These are phyloP conservation scores for Rhyacophila brunnea DNA, from an alignment of 1,140 invertebrate genomes.

Conservation along the genomic window DNA sequence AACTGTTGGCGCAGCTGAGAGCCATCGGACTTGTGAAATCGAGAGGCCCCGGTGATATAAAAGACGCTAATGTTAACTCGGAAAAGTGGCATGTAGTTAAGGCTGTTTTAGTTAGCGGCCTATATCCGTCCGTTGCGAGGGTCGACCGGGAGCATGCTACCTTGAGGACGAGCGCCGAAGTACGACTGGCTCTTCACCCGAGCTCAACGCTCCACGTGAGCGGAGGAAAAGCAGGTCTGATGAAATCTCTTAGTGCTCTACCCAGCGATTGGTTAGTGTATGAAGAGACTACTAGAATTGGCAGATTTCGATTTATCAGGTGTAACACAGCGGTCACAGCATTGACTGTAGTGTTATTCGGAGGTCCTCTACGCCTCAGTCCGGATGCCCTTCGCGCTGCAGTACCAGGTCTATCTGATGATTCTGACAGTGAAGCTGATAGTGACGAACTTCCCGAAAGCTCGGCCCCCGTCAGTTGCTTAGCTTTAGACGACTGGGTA, in stretches of 20 bases:
- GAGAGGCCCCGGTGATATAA: constrained; percentile 71
- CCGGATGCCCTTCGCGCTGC: constrained; percentile 44
- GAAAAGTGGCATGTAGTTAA: constrained; percentile 92
- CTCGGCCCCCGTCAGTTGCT: constrained; percentile 42
- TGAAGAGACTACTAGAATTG: constrained; percentile 74
- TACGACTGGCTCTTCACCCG: constrained; percentile 72
- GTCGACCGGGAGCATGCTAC: constrained; percentile 48
- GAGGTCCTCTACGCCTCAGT: constrained; percentile 66
- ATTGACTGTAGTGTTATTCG: constrained; percentile 76
- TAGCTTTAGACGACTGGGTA: constrained; percentile 75
- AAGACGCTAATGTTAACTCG: constrained; percentile 80
- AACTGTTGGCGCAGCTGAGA: constrained; percentile 82
- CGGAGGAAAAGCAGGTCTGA: constrained; percentile 40
- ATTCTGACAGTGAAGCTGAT: constrained; percentile 59
- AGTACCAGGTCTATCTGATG: constrained; percentile 47
- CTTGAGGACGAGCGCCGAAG: constrained; percentile 62
- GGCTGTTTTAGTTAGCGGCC: constrained; percentile 80
- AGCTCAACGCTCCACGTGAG: constrained; percentile 65
- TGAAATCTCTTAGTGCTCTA: constrained; percentile 49
- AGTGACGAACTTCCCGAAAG: constrained; percentile 49
- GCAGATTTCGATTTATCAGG: constrained; percentile 64
- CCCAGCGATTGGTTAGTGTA: constrained; percentile 83
- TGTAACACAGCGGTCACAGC: constrained; percentile 78
- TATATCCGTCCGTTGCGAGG: constrained; percentile 85
- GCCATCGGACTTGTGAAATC: constrained; percentile 80